phyloP scores from a whole-genome alignment of 2,113 vertebrate genomes.

The Gadus chalcogrammus region DNA sequence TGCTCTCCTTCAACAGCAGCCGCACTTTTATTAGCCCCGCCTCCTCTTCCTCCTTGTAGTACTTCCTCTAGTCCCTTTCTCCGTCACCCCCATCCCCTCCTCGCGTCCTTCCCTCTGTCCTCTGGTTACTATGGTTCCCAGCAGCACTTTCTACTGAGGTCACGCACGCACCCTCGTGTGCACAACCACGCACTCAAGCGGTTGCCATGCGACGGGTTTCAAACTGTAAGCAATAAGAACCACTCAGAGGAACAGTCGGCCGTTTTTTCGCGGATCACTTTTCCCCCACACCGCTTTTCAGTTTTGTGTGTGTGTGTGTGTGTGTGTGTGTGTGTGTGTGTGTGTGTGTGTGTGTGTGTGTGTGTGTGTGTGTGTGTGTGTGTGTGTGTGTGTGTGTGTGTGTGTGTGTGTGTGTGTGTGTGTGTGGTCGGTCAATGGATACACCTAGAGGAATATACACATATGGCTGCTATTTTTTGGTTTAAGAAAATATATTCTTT shows the following conservation, averaged over 20 bases:
- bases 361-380: too few species aligned
- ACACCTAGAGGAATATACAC: slow-evolving; percentile 56
- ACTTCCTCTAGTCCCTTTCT: slow-evolving; percentile 61
- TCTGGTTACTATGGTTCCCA: slow-evolving; percentile 52
- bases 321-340: too few species aligned
- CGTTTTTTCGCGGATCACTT: too few species aligned
- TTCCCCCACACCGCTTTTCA: slow-evolving; percentile 1
- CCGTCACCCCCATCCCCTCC: slow-evolving; percentile 48
- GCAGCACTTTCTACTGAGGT: slow-evolving; percentile 57
- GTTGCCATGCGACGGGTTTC: slow-evolving; percentile 42
- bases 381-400: too few species aligned
- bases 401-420: too few species aligned
- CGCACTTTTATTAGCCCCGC: slow-evolving; percentile 73
- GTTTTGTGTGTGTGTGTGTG: too few species aligned
- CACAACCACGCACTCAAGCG: slow-evolving; percentile 21
- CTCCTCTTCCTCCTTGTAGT: slow-evolving; percentile 67
- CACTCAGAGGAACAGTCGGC: slow-evolving; percentile 57
- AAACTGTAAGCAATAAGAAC: slow-evolving; percentile 71
- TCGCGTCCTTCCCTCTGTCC: slow-evolving; percentile 59
- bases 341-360: too few species aligned
- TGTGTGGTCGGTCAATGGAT: slow-evolving; percentile 46
- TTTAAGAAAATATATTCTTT: slow-evolving; percentile 38
- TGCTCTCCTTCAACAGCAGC: slow-evolving; percentile 77
- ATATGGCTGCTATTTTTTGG: slow-evolving; percentile 72
- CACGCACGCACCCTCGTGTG: slow-evolving; percentile 37